Base-by-base conservation (phyloP, 2,113 vertebrate species). In the Nibea coibor region DNA sequence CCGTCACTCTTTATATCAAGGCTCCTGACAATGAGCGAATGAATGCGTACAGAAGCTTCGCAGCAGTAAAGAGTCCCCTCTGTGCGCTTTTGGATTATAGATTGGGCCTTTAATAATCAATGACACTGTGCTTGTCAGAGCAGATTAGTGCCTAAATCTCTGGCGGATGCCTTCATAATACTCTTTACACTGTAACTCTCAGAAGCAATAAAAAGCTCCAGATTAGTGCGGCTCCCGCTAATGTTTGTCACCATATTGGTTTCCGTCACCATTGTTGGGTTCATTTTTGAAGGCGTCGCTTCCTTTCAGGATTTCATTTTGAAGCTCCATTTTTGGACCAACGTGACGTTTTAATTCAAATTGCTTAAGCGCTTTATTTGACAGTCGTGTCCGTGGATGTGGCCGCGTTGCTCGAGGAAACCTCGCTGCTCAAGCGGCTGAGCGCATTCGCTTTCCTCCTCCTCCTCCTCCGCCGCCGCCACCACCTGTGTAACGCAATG, bases 131-230 rank as follows among this genome's bases (percentile, higher is more conserved):
- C 62, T 87, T 90, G 91, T 92, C 57, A 10, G 64, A 78, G 72
- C 83, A 92, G 92, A 92, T 92, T 92, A 93, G 78, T 10, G 71
- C 64, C 48, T 4, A 91, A 91, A 92, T 91, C 91, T 85, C 82
- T 64, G 69, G 81, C 77, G 87, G 83, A 62, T 72, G 74, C 63
- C 65, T 86, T 77, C 64, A 80, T 88, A 88, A 87, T 82, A 66
- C 75, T 83, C 80, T 78, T 85, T 87, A 81, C 81, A 73, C 75
- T 83, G 70, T 82, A 85, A 64, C 76, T 80, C 83, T 84, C 80
- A 51, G 72, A 83, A 72, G 86, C 81, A 75, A 76, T 82, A 81
- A 84, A 78, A 76, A 75, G 53, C 58, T 10, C 1, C 14, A 17
- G 78, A 71, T 90, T 76, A 85, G 42, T 8, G 62, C 39, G 0